Conservation (phyloP, 2,113 vertebrate genomes). For the Apteryx owenii region DNA sequence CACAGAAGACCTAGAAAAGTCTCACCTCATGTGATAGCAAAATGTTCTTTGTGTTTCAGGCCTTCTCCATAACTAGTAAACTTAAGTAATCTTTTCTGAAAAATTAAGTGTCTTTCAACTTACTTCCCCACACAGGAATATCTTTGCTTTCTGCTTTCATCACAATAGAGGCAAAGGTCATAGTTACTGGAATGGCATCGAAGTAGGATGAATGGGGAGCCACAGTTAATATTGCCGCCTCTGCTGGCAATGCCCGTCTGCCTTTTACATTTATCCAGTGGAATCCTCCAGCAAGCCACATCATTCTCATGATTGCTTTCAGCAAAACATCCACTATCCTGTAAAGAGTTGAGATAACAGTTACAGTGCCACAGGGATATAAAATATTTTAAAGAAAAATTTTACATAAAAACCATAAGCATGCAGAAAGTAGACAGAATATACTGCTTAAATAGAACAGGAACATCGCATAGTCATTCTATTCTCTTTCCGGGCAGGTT, state of each 20-base stretch:
- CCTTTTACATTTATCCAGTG: conserved; percentile 93
- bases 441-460: background rate
- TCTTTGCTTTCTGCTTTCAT: conserved; percentile 93
- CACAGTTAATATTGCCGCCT: conserved; percentile 89
- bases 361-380: background rate
- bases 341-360: conserved; percentile 18
- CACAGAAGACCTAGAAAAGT: background rate
- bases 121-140: conserved; percentile 97
- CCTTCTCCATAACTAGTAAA: background rate
- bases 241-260: conserved; percentile 78
- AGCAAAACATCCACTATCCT: conserved; percentile 88
- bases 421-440: background rate
- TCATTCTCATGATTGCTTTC: conserved; percentile 89
- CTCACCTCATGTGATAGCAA: background rate
- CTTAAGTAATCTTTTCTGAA: background rate
- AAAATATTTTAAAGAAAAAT: background rate
- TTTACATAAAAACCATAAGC: background rate
- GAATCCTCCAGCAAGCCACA: conserved; percentile 98
- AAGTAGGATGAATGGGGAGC: conserved; percentile 97
- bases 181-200: conserved; percentile 94
- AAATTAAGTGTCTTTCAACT: conserved; percentile 71
- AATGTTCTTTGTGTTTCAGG: background rate
- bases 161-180: conserved; percentile 95
- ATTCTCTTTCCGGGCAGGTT: background rate
- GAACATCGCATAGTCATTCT: background rate